Evolutionary conservation across 2,797 vertebrate species (phyloP).

Genomic region (Dicrostonyx torquatus): DNA sequence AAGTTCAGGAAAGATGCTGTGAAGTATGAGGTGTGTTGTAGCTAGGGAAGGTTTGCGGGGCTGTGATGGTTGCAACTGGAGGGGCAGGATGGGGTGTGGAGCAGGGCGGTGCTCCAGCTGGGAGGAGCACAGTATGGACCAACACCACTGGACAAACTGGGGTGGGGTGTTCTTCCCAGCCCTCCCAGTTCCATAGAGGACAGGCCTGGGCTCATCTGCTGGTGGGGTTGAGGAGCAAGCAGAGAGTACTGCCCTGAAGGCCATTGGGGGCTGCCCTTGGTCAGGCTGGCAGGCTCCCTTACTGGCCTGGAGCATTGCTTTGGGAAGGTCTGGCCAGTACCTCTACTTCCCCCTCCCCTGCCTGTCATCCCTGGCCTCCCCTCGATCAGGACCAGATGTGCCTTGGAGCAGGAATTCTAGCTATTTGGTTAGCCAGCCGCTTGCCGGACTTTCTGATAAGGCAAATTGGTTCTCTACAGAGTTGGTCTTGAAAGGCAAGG

Average conservation of each 20-base stretch:
- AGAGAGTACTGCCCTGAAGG: neutral
- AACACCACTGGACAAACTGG: accelerated
- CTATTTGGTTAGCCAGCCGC: constrained; percentile 67
- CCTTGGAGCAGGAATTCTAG: constrained; percentile 73
- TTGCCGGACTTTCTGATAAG: constrained; percentile 68
- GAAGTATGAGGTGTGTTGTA: neutral
- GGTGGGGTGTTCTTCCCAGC: neutral
- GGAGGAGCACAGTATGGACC: neutral
- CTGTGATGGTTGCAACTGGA: neutral
- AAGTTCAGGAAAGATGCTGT: neutral
- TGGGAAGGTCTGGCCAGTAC: constrained; percentile 4
- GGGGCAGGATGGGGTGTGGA: neutral
- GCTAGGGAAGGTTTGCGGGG: neutral
- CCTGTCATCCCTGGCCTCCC: constrained; percentile 58
- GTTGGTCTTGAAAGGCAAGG: neutral
- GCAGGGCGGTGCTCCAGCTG: neutral
- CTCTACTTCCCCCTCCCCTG: constrained; percentile 6
- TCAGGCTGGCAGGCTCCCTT: neutral
- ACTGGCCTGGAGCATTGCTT: neutral
- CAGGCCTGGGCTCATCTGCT: neutral
- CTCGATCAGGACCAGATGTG: constrained; percentile 77
- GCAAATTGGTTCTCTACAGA: constrained; percentile 48
- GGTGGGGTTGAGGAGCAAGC: neutral
- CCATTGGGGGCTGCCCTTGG: neutral
- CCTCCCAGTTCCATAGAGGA: neutral